phyloP scores from a whole-genome alignment of 1,140 invertebrate species.

The Helicoverpa armigera region DNA sequence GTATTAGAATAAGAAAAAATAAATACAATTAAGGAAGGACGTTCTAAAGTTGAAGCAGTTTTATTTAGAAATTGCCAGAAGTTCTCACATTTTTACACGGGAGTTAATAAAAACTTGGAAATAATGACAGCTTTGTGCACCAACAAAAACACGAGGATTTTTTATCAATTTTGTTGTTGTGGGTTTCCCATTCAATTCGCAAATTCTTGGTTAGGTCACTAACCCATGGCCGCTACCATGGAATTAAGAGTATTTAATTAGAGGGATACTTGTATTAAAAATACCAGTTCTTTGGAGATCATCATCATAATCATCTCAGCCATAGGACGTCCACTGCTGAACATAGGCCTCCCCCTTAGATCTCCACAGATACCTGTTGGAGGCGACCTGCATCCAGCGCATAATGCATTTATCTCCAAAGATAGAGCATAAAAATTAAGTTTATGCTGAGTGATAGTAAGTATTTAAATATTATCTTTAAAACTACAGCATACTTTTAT shows the following conservation, averaged over 20 bases:
- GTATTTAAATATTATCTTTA: too few relatives aligned
- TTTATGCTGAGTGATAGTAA: too few relatives aligned
- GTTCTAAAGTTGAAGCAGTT: neutral
- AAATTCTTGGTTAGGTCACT: neutral
- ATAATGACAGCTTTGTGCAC: neutral
- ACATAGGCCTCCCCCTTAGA: too few relatives aligned
- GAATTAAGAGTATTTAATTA: neutral
- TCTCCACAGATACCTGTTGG: too few relatives aligned
- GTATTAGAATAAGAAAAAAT: neutral
- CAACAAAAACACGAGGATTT: neutral
- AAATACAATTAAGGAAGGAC: neutral
- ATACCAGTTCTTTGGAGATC: too few relatives aligned
- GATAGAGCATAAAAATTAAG: too few relatives aligned
- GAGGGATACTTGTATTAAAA: too few relatives aligned
- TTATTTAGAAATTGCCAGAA: conserved; percentile 5
- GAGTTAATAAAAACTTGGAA: neutral
- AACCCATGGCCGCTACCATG: conserved; percentile 5
- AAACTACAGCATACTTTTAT: too few relatives aligned
- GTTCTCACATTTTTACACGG: conserved; percentile 12
- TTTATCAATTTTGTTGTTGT: neutral
- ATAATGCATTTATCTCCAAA: too few relatives aligned
- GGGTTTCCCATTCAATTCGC: conserved; percentile 36
- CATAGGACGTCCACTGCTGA: too few relatives aligned
- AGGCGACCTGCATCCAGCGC: too few relatives aligned
- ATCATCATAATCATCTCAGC: too few relatives aligned